Conservation (phyloP, 2,888 invertebrate genomes). For the Helleia helle region DNA sequence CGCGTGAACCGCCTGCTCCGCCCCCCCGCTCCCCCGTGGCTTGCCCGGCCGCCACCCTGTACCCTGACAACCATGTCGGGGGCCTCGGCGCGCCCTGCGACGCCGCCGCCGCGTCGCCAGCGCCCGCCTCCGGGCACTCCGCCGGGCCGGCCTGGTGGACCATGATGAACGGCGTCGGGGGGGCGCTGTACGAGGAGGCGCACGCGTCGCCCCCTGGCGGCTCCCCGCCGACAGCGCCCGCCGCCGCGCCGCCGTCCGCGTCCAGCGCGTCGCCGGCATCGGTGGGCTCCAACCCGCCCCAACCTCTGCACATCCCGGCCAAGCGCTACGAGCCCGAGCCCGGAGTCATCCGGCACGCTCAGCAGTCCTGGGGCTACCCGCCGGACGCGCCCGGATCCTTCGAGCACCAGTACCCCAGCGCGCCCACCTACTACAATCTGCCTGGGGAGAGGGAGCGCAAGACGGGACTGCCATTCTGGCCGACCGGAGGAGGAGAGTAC, state of each 20-base stretch:
- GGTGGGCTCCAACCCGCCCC: constrained; percentile 80
- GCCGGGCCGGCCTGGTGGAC: constrained; percentile 89
- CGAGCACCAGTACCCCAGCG: constrained; percentile 80
- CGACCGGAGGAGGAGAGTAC: constrained; percentile 76
- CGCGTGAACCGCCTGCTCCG: constrained; percentile 64
- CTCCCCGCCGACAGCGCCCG: constrained; percentile 79
- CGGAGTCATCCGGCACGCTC: constrained; percentile 85
- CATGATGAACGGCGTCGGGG: constrained; percentile 87
- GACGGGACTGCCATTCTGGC: constrained; percentile 81
- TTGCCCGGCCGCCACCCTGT: constrained; percentile 88
- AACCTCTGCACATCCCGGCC: constrained; percentile 91
- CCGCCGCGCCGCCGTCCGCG: constrained; percentile 76
- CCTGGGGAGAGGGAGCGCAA: constrained; percentile 78
- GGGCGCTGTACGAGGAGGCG: constrained; percentile 84
- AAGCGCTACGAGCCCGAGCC: constrained; percentile 81
- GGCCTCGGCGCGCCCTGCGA: constrained; percentile 80
- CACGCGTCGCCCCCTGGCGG: constrained; percentile 74
- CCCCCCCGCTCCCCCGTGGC: constrained; percentile 79
- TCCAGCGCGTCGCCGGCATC: constrained; percentile 73
- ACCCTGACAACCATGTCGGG: constrained; percentile 83
- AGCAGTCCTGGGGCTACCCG: constrained; percentile 83
- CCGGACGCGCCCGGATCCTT: constrained; percentile 78
- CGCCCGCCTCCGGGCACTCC: constrained; percentile 88
- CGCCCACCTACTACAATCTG: constrained; percentile 83
- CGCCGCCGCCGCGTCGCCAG: constrained; percentile 80